These are phyloP conservation scores for Petaurus breviceps DNA, from an alignment of 2,113 vertebrate genomes.

Conservation along the genomic window DNA sequence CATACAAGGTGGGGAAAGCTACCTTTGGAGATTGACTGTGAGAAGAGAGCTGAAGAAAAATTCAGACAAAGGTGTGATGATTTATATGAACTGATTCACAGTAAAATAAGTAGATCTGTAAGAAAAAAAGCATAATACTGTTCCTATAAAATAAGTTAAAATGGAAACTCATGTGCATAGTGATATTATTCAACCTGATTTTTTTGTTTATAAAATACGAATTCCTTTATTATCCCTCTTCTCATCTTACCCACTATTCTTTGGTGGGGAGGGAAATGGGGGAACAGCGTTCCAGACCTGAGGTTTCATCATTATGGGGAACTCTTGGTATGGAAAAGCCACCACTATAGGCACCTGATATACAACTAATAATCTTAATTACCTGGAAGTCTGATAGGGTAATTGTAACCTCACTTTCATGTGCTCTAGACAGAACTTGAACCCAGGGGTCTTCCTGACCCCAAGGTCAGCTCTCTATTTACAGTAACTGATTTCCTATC, in stretches of 20 bases:
- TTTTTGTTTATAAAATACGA: not conserved
- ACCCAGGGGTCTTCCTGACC: not conserved
- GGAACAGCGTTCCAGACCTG: not conserved
- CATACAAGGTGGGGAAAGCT: not conserved
- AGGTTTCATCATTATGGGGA: not conserved
- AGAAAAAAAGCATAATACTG: not conserved
- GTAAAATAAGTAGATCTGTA: not conserved
- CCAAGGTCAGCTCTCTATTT: not conserved
- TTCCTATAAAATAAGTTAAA: not conserved
- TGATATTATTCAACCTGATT: not conserved
- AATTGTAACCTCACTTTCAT: not conserved
- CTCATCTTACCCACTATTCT: not conserved
- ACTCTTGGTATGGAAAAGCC: not conserved
- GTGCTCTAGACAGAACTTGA: not conserved
- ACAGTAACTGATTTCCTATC: not conserved
- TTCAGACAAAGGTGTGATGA: not conserved
- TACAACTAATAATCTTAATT: not conserved
- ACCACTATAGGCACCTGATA: not conserved
- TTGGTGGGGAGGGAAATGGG: not conserved
- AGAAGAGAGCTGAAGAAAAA: not conserved
- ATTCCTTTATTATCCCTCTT: not conserved
- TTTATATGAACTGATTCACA: not conserved
- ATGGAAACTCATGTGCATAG: not conserved
- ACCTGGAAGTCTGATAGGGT: not conserved
- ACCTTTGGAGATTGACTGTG: not conserved